Conservation (phyloP, 2,888 invertebrate species). For the Tiliacea citrago region DNA sequence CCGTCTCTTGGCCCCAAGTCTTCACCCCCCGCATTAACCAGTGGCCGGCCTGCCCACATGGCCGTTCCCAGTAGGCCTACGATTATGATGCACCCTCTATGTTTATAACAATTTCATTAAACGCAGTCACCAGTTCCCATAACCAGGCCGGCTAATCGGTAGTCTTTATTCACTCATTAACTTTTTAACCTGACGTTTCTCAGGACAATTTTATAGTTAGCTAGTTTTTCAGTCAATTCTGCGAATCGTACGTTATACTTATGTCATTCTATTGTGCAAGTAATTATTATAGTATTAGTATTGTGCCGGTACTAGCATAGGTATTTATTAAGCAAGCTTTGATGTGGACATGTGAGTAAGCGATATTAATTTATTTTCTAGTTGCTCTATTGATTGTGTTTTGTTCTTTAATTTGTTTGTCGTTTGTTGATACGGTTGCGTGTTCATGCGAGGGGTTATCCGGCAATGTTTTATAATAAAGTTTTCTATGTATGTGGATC, state of each 20-base stretch:
- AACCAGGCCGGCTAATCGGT: slow-evolving; percentile 74
- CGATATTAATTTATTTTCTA: slow-evolving; percentile 45
- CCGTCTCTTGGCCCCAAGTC: slow-evolving; percentile 22
- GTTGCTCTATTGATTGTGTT: slow-evolving; percentile 33
- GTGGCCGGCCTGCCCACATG: slow-evolving; percentile 71
- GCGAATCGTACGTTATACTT: slow-evolving; percentile 48
- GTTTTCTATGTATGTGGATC: not conserved
- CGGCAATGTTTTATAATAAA: not conserved
- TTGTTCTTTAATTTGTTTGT: slow-evolving; percentile 38
- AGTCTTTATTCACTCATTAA: slow-evolving; percentile 74
- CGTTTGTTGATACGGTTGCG: slow-evolving; percentile 12
- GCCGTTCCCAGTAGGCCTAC: slow-evolving; percentile 76
- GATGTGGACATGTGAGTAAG: slow-evolving; percentile 38
- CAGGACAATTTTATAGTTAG: slow-evolving; percentile 70
- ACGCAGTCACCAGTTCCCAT: slow-evolving; percentile 73
- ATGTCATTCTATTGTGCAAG: slow-evolving; percentile 22
- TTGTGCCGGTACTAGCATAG: slow-evolving; percentile 19
- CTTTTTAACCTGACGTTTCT: slow-evolving; percentile 71
- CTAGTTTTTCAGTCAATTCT: slow-evolving; percentile 60
- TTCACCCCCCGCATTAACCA: slow-evolving; percentile 39
- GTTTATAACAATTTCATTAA: slow-evolving; percentile 84
- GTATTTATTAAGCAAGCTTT: slow-evolving; percentile 51
- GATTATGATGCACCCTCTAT: slow-evolving; percentile 76
- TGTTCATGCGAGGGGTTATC: slow-evolving; percentile 5
- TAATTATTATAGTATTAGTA: no score